phyloP scores from a whole-genome alignment of 2,797 vertebrate genomes.

The Miichthys miiuy region DNA sequence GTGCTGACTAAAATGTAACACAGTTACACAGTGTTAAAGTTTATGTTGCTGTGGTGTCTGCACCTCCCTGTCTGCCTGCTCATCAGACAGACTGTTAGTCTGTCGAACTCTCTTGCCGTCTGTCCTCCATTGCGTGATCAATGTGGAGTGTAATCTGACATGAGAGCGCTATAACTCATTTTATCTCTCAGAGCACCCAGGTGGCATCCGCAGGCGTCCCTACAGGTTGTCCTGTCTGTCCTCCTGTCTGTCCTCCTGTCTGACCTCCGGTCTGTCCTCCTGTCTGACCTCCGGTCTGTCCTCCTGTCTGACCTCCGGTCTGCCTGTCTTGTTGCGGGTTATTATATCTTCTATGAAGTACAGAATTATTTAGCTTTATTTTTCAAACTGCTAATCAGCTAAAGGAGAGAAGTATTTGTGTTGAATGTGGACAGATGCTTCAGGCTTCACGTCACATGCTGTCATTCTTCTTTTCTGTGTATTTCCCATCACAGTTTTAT shows the following conservation, averaged over 20 bases:
- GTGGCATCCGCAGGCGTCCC: slow-evolving; percentile 10
- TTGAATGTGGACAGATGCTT: background rate
- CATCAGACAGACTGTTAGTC: slow-evolving; percentile 3
- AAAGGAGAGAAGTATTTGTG: background rate
- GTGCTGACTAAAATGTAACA: too few relatives aligned
- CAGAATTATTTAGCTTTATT: background rate
- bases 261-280: too few relatives aligned
- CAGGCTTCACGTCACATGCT: too few relatives aligned
- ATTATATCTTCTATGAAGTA: background rate
- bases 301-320: background rate
- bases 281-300: background rate
- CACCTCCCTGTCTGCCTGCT: background rate
- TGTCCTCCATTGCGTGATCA: slow-evolving; percentile 23
- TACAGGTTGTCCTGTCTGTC: background rate
- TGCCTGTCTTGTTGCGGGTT: background rate
- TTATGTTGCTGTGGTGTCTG: background rate
- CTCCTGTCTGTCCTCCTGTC: slow-evolving; percentile 8
- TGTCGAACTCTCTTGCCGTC: slow-evolving; percentile 5
- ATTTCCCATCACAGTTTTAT: background rate
- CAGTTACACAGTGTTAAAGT: too few relatives aligned
- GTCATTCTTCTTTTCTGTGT: background rate
- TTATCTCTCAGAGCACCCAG: slow-evolving; percentile 2
- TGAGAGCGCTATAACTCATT: slow-evolving; percentile 33
- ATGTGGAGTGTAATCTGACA: slow-evolving; percentile 33
- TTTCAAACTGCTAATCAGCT: background rate